Evolutionary conservation across 2,888 invertebrate genomes (phyloP).

Genomic region (Drosophila sordidula): DNA sequence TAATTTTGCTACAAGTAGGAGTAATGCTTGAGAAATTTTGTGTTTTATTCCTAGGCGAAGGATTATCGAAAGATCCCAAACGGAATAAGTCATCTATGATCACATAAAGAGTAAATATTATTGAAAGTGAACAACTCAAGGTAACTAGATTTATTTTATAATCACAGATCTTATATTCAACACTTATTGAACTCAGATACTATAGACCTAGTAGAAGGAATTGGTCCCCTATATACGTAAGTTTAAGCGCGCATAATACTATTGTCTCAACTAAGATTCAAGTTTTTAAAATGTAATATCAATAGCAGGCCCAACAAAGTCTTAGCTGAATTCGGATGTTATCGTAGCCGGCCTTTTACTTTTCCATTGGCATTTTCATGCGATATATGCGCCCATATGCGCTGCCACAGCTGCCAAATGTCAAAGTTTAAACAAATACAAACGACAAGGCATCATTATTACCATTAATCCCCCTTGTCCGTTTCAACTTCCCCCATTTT

Average conservation of each 20-base stretch:
- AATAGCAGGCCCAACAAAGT: not conserved
- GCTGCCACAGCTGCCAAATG: constrained; percentile 75
- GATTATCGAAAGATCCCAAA: too few relatives aligned
- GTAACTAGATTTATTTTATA: too few relatives aligned
- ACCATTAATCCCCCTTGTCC: constrained; percentile 36
- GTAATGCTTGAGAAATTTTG: too few relatives aligned
- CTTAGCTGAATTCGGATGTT: constrained; percentile 25
- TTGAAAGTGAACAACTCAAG: too few relatives aligned
- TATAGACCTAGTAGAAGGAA: too few relatives aligned
- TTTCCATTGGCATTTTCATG: constrained; percentile 52
- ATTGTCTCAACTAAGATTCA: not conserved
- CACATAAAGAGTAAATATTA: too few relatives aligned
- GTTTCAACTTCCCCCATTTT: constrained; percentile 14
- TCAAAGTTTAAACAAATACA: constrained; percentile 78
- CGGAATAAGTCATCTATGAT: too few relatives aligned
- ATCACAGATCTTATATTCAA: too few relatives aligned
- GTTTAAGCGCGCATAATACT: not conserved
- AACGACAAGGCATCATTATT: constrained; percentile 60
- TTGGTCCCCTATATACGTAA: not conserved
- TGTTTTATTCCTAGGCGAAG: too few relatives aligned
- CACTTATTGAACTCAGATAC: too few relatives aligned
- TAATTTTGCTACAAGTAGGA: not conserved
- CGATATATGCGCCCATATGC: constrained; percentile 41
- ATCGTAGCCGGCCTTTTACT: constrained; percentile 59
- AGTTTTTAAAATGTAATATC: constrained; percentile 2